Percentiles rank a stretch among this genome's conserved stretches.
Conservation (phyloP, 2,797 vertebrate species). For the Channa striata region DNA sequence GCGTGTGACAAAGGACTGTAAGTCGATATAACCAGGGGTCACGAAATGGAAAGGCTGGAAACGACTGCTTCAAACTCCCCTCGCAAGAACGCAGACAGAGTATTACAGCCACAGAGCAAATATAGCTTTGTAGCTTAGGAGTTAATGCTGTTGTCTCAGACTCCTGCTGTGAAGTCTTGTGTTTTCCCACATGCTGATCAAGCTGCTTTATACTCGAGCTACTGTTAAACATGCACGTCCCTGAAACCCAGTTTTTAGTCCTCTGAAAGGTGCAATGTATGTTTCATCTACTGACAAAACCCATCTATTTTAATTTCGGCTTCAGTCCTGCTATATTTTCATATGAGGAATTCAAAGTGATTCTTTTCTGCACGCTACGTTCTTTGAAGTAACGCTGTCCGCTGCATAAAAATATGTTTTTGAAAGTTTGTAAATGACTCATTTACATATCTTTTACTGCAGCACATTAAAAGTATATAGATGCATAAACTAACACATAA, state of each 20-base stretch:
- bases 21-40: conserved; percentile 1
- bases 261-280: not conserved
- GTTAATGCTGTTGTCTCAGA: conserved; percentile 19
- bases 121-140: conserved; percentile 15
- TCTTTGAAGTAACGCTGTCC: not conserved
- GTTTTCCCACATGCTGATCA: conserved; percentile 27
- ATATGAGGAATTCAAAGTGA: not conserved
- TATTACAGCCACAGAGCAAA: conserved; percentile 12
- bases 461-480: not conserved
- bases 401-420: not conserved
- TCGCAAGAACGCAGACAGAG: conserved; percentile 11
- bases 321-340: conserved; percentile 12
- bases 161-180: conserved; percentile 2
- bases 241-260: conserved; percentile 8
- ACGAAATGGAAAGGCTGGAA: conserved; percentile 4
- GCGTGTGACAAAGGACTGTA: not conserved
- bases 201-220: conserved; percentile 17
- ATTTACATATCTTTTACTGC: not conserved
- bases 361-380: not conserved
- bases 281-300: conserved; percentile 13
- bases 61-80: conserved; percentile 1
- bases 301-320: not conserved
- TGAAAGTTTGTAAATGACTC: not conserved
- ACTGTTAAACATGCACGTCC: conserved; percentile 14
- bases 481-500: not conserved